These are phyloP conservation scores for Asarcornis scutulata DNA, from an alignment of 2,113 vertebrate species.

Conservation along the genomic window DNA sequence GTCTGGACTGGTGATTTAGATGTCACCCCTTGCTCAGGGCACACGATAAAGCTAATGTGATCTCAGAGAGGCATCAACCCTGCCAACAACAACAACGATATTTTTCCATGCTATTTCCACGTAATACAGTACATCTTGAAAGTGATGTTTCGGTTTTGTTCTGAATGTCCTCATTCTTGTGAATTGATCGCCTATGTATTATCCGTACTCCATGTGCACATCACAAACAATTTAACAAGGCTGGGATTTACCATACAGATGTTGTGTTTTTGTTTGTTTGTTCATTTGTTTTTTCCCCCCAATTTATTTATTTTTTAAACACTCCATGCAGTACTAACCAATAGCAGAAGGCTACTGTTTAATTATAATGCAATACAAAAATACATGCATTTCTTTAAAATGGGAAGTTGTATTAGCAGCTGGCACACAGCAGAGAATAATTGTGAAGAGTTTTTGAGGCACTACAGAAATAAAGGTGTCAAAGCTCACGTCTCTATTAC, in stretches of 20 bases:
- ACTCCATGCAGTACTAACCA: not conserved
- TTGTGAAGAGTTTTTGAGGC: not conserved
- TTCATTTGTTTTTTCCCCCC: not conserved
- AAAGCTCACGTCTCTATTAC: not conserved
- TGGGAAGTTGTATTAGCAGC: not conserved
- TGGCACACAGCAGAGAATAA: not conserved
- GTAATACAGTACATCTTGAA: not conserved
- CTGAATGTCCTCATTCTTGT: not conserved
- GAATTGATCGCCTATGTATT: not conserved
- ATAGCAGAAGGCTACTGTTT: not conserved
- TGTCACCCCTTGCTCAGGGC: not conserved
- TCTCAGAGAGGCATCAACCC: not conserved
- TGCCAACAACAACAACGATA: fast-evolving
- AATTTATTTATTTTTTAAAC: not conserved
- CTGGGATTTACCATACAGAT: not conserved
- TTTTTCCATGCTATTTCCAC: not conserved
- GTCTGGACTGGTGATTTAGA: not conserved
- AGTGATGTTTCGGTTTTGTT: not conserved
- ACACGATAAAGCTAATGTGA: not conserved
- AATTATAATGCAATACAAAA: not conserved
- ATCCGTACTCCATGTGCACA: not conserved
- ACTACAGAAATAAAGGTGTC: not conserved
- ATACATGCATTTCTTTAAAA: not conserved
- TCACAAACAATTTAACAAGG: not conserved
- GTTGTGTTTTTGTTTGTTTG: not conserved